Conservation (phyloP, 2,888 invertebrate species). For the Eubasilissa splendida region DNA sequence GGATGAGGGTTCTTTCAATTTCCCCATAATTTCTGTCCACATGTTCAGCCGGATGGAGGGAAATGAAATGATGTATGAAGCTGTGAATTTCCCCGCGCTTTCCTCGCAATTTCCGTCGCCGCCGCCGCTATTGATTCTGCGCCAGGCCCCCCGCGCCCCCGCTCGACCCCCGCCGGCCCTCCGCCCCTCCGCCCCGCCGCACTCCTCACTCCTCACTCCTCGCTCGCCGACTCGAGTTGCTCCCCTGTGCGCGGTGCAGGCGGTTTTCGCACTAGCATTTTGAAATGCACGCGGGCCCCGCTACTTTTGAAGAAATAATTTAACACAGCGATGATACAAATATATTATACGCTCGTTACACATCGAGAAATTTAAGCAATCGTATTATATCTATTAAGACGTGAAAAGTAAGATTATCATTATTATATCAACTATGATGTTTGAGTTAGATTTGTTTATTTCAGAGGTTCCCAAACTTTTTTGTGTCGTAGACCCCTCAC, state of each 20-base stretch:
- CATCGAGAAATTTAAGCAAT: too few relatives aligned
- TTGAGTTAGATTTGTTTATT: too few relatives aligned
- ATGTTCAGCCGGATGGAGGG: constrained; percentile 36
- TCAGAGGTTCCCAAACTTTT: too few relatives aligned
- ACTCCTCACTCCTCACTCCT: not conserved
- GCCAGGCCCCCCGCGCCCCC: constrained; percentile 30
- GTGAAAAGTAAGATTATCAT: too few relatives aligned
- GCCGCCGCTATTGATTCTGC: constrained; percentile 51
- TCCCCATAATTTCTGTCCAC: constrained; percentile 29
- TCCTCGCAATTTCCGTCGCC: constrained; percentile 50
- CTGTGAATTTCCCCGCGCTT: constrained; percentile 49
- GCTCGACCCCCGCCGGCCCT: constrained; percentile 10
- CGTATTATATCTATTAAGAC: too few relatives aligned
- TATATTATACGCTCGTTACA: too few relatives aligned
- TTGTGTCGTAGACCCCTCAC: too few relatives aligned
- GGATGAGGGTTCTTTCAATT: constrained; percentile 15
- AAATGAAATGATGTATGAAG: constrained; percentile 40
- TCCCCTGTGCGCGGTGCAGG: not conserved
- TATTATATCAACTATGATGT: too few relatives aligned
- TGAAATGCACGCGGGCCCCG: constrained; percentile 14
- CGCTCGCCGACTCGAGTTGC: not conserved
- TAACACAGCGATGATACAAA: too few relatives aligned
- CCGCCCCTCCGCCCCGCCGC: not conserved
- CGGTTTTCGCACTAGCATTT: not conserved
- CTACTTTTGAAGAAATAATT: not conserved